Evolutionary conservation across 2,113 vertebrate species (phyloP).

Genomic region (Felis catus): DNA sequence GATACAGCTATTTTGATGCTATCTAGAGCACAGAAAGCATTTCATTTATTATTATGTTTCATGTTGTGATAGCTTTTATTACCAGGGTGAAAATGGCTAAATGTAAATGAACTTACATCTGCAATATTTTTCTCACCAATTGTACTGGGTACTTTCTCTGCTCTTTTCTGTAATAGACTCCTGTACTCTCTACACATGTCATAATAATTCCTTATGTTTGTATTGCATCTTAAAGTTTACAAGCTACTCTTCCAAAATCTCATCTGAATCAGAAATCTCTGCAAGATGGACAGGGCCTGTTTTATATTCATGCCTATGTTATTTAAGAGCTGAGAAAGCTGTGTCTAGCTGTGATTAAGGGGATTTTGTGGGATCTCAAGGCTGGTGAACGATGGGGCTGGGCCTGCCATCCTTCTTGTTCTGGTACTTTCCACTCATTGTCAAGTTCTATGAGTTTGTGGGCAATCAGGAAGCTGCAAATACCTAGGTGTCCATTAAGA

Average conservation of each 20-base stretch:
- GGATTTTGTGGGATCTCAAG: not conserved
- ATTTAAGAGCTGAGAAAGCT: not conserved
- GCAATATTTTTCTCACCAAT: conserved; percentile 9
- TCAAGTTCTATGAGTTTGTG: not conserved
- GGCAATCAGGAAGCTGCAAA: not conserved
- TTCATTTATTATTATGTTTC: conserved; percentile 41
- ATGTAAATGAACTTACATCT: conserved; percentile 49
- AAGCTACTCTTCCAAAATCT: conserved; percentile 33
- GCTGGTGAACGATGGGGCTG: not conserved
- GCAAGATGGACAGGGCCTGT: not conserved
- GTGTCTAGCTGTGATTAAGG: not conserved
- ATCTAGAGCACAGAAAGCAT: not conserved
- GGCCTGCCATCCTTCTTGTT: not conserved
- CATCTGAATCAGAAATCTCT: conserved; percentile 35
- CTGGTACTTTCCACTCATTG: not conserved
- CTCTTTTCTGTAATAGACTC: not conserved
- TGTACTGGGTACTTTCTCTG: conserved; percentile 9
- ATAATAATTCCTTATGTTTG: not conserved
- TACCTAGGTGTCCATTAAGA: not conserved
- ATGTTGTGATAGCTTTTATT: conserved; percentile 43
- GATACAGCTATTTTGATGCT: not conserved
- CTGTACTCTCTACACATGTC: not conserved
- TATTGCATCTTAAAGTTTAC: not conserved
- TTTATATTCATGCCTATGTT: not conserved
- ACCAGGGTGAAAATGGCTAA: conserved; percentile 6